These are phyloP conservation scores for Sphaeramia orbicularis DNA, from an alignment of 2,797 vertebrate species.

Conservation along the genomic window DNA sequence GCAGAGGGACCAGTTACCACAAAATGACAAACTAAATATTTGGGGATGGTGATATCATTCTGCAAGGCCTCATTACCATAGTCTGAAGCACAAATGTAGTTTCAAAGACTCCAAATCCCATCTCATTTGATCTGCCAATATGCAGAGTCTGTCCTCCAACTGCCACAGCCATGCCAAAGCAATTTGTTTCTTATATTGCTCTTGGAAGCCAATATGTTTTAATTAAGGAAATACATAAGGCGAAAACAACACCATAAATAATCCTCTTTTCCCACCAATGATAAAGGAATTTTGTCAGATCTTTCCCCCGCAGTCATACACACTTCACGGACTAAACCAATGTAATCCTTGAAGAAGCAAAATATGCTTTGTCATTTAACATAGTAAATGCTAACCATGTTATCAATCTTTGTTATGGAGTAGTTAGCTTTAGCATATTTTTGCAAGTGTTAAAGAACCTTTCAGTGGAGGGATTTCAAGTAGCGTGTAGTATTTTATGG, in stretches of 20 bases:
- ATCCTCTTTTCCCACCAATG: slow-evolving; percentile 74
- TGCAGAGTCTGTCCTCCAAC: slow-evolving; percentile 72
- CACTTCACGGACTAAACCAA: slow-evolving; percentile 61
- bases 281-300: slow-evolving; percentile 79
- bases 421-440: no score
- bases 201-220: slow-evolving; percentile 83
- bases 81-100: slow-evolving; percentile 77
- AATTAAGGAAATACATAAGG: slow-evolving; percentile 82
- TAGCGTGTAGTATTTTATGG: no score
- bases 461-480: no score
- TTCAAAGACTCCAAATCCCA: slow-evolving; percentile 78
- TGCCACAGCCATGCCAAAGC: slow-evolving; percentile 80
- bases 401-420: not conserved
- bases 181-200: slow-evolving; percentile 84
- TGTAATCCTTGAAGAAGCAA: slow-evolving; percentile 31
- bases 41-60: slow-evolving; percentile 77
- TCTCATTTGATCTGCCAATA: slow-evolving; percentile 75
- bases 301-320: slow-evolving; percentile 64
- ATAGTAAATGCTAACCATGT: not conserved
- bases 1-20: slow-evolving; percentile 64
- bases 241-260: slow-evolving; percentile 84
- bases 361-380: slow-evolving; percentile 15
- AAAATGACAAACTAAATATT: slow-evolving; percentile 79
- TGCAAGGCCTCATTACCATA: slow-evolving; percentile 77
- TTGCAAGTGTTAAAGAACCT: no score